phyloP scores from a whole-genome alignment of 2,113 vertebrate species.

The Nanorana parkeri region DNA sequence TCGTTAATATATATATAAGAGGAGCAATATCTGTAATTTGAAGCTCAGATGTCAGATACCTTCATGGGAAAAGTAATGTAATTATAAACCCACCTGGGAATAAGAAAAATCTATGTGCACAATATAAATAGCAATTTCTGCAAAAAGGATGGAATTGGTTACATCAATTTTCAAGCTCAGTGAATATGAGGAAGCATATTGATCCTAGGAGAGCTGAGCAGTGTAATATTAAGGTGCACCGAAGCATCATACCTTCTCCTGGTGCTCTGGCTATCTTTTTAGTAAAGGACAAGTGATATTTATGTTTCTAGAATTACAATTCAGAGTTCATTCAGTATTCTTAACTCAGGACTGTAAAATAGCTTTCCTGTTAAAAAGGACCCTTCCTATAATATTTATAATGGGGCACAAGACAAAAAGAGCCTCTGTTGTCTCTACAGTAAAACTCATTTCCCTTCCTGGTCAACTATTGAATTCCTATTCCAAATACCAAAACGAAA shows the following conservation, averaged over 20 bases:
- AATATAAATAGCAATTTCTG: conserved; percentile 52
- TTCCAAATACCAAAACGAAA: too few relatives aligned
- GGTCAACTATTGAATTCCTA: too few relatives aligned
- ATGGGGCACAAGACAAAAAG: too few relatives aligned
- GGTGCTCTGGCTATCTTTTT: conserved; percentile 20
- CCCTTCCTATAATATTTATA: too few relatives aligned
- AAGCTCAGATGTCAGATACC: conserved; percentile 30
- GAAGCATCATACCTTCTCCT: conserved; percentile 1
- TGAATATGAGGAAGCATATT: conserved; percentile 36
- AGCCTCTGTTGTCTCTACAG: too few relatives aligned
- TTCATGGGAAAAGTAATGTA: conserved; percentile 21
- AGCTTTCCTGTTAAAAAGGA: too few relatives aligned
- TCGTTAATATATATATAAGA: conserved; percentile 9
- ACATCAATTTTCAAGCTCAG: conserved; percentile 55
- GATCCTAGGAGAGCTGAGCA: conserved; percentile 36
- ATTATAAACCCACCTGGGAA: conserved; percentile 37
- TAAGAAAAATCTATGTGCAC: conserved; percentile 44
- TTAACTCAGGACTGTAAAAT: too few relatives aligned
- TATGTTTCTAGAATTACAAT: conserved; percentile 2
- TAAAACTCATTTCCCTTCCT: too few relatives aligned
- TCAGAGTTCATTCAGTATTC: too few relatives aligned
- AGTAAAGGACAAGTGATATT: conserved; percentile 23
- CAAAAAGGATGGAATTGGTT: conserved; percentile 49
- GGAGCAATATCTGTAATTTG: conserved; percentile 2
- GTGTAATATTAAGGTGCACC: conserved; percentile 40